Conservation (phyloP, 2,888 invertebrate genomes). For the Xanthostigma xanthostigma region DNA sequence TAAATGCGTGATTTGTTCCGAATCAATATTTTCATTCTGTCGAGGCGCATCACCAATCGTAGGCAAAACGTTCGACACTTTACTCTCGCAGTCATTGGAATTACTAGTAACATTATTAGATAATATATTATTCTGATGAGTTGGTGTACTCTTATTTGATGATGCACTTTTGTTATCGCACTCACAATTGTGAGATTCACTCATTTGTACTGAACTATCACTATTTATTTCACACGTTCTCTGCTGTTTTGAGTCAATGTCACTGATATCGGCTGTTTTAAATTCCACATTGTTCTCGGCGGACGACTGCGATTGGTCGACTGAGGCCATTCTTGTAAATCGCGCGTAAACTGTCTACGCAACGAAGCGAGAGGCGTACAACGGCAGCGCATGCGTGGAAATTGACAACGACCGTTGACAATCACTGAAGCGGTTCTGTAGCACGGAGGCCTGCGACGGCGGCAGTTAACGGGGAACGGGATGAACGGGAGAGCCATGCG, state of each 20-base stretch:
- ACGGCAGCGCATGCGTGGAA: constrained; percentile 18
- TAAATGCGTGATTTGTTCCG: no score
- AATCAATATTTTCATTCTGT: no score
- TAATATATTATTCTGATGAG: no score
- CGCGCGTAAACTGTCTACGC: constrained; percentile 29
- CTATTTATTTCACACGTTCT: background rate
- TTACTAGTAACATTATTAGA: no score
- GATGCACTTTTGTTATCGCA: no score
- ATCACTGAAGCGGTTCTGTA: constrained; percentile 14
- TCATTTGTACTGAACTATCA: background rate
- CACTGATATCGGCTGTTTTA: background rate
- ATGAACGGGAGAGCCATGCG: constrained; percentile 27
- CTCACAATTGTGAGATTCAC: no score
- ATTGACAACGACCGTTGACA: background rate
- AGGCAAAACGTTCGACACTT: no score
- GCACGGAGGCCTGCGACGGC: constrained; percentile 10
- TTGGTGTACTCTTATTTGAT: no score
- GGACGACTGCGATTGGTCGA: constrained; percentile 6
- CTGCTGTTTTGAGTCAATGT: background rate
- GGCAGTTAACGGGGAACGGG: constrained; percentile 5
- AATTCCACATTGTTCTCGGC: constrained; percentile 1
- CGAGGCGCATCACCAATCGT: no score
- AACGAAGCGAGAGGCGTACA: constrained; percentile 22
- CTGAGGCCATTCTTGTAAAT: constrained; percentile 31
- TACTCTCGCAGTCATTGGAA: no score